Base-by-base conservation (phyloP, 1,140 invertebrate genomes). In the Hetaerina americana region DNA sequence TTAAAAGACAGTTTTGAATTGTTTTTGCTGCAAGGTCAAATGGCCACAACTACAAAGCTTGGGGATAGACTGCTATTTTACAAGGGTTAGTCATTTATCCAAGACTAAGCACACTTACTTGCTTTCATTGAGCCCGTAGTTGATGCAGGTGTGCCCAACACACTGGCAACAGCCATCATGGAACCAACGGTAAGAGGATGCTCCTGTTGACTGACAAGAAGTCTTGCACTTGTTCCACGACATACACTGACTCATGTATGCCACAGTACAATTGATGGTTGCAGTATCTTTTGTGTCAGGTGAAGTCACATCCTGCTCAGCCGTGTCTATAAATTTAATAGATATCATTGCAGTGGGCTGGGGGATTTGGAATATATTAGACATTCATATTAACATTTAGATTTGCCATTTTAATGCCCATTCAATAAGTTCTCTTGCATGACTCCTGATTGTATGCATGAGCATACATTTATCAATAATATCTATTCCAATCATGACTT, bases 141-240 rank as follows among this genome's bases (percentile, higher is more conserved):
- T 94, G 49, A 95, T 87, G 79, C 95, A 97, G 66, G 88, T 90
- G 71, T 90, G 87, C 2, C 95, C 94, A 71, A 97, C 87, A 81
- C 95, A 97, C 80, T 97, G 92, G 81, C 95, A 97, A 77, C 95
- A 97, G 0, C 94, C 95, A 79, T 96, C 92, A 80, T 96, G 94
- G 81, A 97, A 97, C 93, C 93, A 96, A 78, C 95, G 85, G 80
- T 87, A 93, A 80, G 87, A 87, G 15, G 84, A 82, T 6, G 89
- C 88, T 26, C 90, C 90, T 86, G 90, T 91, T 0, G 91, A 91
- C 73, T 87, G 85, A 78, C 94, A 96, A 8, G 87, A 87, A 5
- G 83, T 84, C 76, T 87, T 88, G 79, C 94, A 98, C 79, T 96
- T 96, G 77, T 90, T 89, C 83, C 89, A 89, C 1, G 94, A 93